Evolutionary conservation across 2,888 invertebrate species (phyloP).

Genomic region (Adelphocoris suturalis): DNA sequence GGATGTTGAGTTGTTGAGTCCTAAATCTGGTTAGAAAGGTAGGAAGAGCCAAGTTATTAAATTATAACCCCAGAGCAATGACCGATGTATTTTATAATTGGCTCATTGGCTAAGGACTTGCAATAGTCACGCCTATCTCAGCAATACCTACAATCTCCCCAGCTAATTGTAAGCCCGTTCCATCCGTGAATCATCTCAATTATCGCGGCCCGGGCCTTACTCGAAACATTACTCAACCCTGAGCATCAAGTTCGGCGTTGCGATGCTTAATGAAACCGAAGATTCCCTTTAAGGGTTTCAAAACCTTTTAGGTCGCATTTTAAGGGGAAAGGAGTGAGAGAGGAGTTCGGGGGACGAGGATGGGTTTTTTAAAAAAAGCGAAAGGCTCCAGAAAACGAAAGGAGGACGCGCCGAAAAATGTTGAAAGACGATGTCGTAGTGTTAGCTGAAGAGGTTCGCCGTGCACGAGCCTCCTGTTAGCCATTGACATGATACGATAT

Average conservation of each 20-base stretch:
- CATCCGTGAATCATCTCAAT: slow-evolving; percentile 16
- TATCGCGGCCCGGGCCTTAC: background rate
- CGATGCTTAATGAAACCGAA: slow-evolving; percentile 1
- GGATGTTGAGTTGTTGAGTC: too few species aligned
- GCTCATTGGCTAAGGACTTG: background rate
- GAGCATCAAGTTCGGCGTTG: background rate
- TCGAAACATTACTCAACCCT: background rate
- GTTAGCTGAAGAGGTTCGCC: slow-evolving; percentile 2
- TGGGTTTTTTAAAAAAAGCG: slow-evolving; percentile 37
- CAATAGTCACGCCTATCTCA: background rate
- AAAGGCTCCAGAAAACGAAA: slow-evolving; percentile 47
- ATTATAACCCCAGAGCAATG: background rate
- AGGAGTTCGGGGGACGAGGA: background rate
- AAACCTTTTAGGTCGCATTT: slow-evolving; percentile 15
- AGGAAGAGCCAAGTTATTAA: too few species aligned
- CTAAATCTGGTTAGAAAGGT: too few species aligned
- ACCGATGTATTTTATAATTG: background rate
- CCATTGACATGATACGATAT: background rate
- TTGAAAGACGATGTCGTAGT: slow-evolving; percentile 44
- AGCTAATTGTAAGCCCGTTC: background rate
- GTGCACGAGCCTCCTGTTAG: slow-evolving; percentile 20
- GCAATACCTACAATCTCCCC: background rate
- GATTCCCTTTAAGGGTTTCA: slow-evolving; percentile 12
- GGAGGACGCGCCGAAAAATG: slow-evolving; percentile 51
- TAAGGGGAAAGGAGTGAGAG: background rate